A percentile compares a stretch with the other conserved stretches of the same genome.
phyloP scores from a whole-genome alignment of 2,113 vertebrate genomes.

The Mirza zaza region DNA sequence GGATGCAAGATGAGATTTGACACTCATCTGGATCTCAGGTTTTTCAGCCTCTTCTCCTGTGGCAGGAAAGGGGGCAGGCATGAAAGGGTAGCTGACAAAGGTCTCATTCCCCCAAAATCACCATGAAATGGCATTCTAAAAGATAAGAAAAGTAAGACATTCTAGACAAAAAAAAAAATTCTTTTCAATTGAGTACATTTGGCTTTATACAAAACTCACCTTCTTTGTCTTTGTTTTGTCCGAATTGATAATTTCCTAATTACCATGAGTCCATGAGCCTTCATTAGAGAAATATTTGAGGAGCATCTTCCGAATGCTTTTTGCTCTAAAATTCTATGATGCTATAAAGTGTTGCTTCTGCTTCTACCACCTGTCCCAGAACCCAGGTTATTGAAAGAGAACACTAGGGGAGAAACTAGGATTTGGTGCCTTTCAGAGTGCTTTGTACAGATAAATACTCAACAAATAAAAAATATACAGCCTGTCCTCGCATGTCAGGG shows the following conservation, averaged over 20 bases:
- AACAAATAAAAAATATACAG: not conserved
- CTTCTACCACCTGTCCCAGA: not conserved
- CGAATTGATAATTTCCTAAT: not conserved
- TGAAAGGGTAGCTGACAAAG: not conserved
- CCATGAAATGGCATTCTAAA: not conserved
- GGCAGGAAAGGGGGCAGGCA: not conserved
- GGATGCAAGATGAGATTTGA: not conserved
- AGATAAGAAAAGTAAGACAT: not conserved
- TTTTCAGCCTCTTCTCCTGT: not conserved
- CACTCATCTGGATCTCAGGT: not conserved
- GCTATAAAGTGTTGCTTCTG: not conserved
- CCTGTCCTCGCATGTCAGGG: not conserved
- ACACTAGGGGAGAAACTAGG: not conserved
- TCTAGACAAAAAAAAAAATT: not conserved
- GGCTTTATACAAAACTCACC: not conserved
- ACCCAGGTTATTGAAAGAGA: not conserved
- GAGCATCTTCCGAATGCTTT: not conserved
- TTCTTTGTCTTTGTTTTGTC: slow-evolving; percentile 21
- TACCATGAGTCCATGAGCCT: not conserved
- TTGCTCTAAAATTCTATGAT: not conserved
- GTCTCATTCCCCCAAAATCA: not conserved
- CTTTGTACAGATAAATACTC: not conserved
- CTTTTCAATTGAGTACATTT: not conserved
- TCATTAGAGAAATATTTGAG: not conserved
- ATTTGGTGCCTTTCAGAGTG: not conserved